phyloP scores from a whole-genome alignment of 2,797 vertebrate species.

The Cyclopterus lumpus region DNA sequence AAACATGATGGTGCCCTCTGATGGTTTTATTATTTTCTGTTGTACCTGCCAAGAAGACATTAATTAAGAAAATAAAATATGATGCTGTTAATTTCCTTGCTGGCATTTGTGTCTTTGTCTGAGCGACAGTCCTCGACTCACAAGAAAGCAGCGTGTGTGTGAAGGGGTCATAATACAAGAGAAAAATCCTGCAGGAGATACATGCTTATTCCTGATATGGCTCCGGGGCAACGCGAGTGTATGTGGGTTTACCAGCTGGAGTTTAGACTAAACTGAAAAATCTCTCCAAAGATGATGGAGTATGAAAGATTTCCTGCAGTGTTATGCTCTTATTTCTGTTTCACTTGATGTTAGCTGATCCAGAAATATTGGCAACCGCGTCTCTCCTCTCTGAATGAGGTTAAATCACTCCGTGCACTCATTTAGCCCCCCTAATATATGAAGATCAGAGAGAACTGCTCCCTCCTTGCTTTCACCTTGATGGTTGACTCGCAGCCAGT shows the following conservation, averaged over 20 bases:
- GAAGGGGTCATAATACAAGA: constrained; percentile 51
- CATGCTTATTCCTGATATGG: constrained; percentile 70
- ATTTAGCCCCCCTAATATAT: constrained; percentile 16
- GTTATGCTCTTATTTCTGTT: constrained; percentile 3
- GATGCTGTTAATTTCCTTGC: constrained; percentile 71
- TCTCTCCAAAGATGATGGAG: constrained; percentile 29
- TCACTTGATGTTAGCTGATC: constrained; percentile 2
- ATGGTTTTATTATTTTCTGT: constrained; percentile 66
- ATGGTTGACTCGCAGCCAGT: constrained; percentile 54
- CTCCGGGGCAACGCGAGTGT: constrained; percentile 40
- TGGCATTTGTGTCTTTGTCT: constrained; percentile 62
- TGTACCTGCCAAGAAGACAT: constrained; percentile 72
- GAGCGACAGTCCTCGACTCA: constrained; percentile 28
- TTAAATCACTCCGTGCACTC: constrained; percentile 43
- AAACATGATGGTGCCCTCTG: constrained; percentile 52
- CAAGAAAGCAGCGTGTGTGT: constrained; percentile 29
- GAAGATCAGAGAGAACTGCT: constrained; percentile 53
- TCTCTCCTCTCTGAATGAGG: constrained; percentile 22
- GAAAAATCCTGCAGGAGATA: constrained; percentile 55
- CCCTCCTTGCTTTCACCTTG: constrained; percentile 63
- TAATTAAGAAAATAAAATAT: constrained; percentile 69
- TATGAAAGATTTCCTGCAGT: constrained; percentile 28
- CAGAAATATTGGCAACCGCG: constrained; percentile 9
- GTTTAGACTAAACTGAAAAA: constrained; percentile 40
- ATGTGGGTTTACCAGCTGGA: constrained; percentile 31